Conservation (phyloP, 2,113 vertebrate species). For the Siniperca knerii region DNA sequence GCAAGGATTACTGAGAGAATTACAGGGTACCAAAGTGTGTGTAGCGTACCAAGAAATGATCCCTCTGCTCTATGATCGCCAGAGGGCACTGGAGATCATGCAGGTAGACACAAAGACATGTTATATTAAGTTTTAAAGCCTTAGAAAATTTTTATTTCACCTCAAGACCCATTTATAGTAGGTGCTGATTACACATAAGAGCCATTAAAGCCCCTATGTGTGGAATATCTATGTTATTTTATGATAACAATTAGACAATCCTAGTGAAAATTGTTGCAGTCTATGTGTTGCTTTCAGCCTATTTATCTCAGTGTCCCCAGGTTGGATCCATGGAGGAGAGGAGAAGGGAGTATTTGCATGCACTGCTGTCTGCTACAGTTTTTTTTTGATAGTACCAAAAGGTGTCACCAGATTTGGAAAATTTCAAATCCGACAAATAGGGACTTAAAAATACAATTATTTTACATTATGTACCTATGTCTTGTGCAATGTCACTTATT, state of each 20-base stretch:
- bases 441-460: not conserved
- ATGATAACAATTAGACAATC: not conserved
- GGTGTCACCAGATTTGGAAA: not conserved
- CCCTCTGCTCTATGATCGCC: conserved; percentile 76
- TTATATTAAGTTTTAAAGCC: not conserved
- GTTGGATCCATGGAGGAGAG: not conserved
- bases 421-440: not conserved
- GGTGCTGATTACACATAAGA: not conserved
- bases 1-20: conserved; percentile 78
- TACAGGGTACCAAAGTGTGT: conserved; percentile 77
- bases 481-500: not conserved
- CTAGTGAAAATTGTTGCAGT: not conserved
- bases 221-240: not conserved
- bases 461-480: not conserved
- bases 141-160: not conserved
- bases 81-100: conserved; percentile 80
- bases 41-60: conserved; percentile 84
- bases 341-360: not conserved
- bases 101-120: conserved; percentile 44
- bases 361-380: not conserved
- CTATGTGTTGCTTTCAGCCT: not conserved
- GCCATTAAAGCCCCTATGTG: not conserved
- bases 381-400: not conserved
- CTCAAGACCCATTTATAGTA: not conserved
- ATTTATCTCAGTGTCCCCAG: not conserved